Evolutionary conservation across 2,113 vertebrate species (phyloP).

Genomic region (Aegithalos caudatus): DNA sequence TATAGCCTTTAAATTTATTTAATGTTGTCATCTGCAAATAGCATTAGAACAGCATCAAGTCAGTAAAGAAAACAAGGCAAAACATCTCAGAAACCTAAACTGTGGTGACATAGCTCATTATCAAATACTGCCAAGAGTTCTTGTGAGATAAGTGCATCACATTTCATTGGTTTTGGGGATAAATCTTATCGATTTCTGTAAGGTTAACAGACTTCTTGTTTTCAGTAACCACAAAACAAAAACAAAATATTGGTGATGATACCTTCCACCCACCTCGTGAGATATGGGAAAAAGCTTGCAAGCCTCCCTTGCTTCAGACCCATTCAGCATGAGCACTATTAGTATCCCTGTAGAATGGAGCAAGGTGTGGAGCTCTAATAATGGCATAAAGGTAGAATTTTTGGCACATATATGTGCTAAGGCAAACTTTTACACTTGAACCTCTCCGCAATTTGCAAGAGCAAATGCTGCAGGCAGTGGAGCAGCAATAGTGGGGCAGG

Average conservation of each 20-base stretch:
- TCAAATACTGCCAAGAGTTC: background rate
- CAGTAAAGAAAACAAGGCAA: background rate
- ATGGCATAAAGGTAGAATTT: background rate
- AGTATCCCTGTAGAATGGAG: background rate
- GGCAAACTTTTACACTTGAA: background rate
- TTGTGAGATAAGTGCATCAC: background rate
- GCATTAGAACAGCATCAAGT: background rate
- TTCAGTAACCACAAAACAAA: background rate
- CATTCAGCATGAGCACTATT: background rate
- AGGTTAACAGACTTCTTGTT: background rate
- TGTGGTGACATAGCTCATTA: background rate
- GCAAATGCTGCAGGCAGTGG: background rate
- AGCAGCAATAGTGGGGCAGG: background rate
- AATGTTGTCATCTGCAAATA: background rate
- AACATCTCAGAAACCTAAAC: background rate
- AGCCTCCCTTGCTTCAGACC: background rate
- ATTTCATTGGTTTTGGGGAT: background rate
- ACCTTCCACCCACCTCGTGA: background rate
- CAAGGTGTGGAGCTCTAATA: background rate
- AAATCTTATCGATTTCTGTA: background rate
- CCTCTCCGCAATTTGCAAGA: fast-evolving
- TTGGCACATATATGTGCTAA: background rate
- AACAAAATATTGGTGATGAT: background rate
- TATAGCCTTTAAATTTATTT: background rate
- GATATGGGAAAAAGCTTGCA: background rate